Base-by-base conservation (phyloP, 2,797 vertebrate genomes). In the Spinibarbus caldwelli region DNA sequence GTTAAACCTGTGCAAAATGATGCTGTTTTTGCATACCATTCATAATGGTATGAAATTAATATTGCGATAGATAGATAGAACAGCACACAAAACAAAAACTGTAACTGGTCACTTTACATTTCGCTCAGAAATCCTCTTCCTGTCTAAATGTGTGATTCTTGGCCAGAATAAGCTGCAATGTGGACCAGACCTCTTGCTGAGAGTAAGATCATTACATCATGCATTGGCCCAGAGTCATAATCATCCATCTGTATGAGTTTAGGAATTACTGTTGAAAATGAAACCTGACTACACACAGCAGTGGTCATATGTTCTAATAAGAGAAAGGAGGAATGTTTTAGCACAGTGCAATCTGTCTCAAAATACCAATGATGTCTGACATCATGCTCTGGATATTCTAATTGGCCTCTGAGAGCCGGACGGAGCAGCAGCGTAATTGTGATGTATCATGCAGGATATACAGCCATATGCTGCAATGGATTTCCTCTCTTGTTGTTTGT, bases 351-450 rank as follows among this genome's bases (percentile, higher is more conserved):
- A 85, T 87, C 71, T 70, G 82, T 73, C 62, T 86, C 82, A 87
- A 86, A 80, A 81, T 78, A 80, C 76, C 84, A 83, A 71, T 83
- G 75, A 29, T 49, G 70, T 82, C 82, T 86, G 86, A 85, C 89
- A 89, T 73, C 64, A 66, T 62, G 64, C 68, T 88, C 73, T 86
- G 59, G 70, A 78, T 70, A 76, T 87, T 84, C 81, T 91, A 91
- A 90, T 72, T 86, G 86, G 91, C 89, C 90, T 88, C 88, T 64
- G 59, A 82, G 67, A 87, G 82, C 82, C 21, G 83, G 75, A 80
- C 85, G 76, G 62, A 62, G 75, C 72, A 85, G 83, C 86, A 70
- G 59, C 17, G 72, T 87, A 88, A 91, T 67, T 88, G 87, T 86
- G 89, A 90, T 85, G 82, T 75, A 90, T 87, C 85, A 80, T 83